A percentile compares a stretch with the other conserved stretches of the same genome.
phyloP scores from a whole-genome alignment of 1,140 invertebrate genomes.

The Leptoteleia sp. region DNA sequence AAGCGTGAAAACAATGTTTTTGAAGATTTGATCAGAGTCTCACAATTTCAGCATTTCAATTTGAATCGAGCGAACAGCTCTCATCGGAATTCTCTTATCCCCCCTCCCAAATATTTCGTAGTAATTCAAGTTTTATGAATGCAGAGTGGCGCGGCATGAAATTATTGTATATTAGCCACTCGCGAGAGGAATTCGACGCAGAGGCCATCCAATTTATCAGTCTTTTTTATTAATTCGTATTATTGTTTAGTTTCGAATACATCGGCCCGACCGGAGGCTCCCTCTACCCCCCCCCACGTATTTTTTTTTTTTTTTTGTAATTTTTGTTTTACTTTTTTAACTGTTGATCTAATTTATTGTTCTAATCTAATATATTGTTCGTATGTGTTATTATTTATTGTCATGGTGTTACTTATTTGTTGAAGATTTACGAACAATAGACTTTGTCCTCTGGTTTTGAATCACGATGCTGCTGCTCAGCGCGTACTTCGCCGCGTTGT shows the following conservation, averaged over 20 bases:
- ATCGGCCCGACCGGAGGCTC: conserved; percentile 20
- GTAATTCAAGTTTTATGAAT: too few species aligned
- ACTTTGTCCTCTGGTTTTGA: conserved; percentile 13
- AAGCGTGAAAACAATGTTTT: too few species aligned
- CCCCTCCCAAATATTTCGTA: too few species aligned
- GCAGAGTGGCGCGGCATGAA: too few species aligned
- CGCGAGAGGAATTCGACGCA: conserved; percentile 13
- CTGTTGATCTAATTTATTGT: conserved; percentile 50
- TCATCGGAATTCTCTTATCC: not conserved
- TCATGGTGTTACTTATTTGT: conserved; percentile 41
- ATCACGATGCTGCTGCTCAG: not conserved
- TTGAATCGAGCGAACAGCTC: conserved; percentile 13
- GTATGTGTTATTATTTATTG: conserved; percentile 59
- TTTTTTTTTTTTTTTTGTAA: too few species aligned
- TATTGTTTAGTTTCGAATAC: not conserved
- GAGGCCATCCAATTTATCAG: conserved; percentile 3
- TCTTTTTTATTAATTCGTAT: too few species aligned
- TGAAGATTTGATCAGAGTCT: too few species aligned
- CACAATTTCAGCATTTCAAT: too few species aligned
- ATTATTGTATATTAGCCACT: conserved; percentile 3
- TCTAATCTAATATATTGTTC: conserved; percentile 61
- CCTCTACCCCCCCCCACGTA: conserved; percentile 8
- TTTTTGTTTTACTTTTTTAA: conserved; percentile 46
- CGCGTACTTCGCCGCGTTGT: not conserved
- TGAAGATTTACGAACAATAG: conserved; percentile 56